Base-by-base conservation (phyloP, 2,888 invertebrate genomes). In the Troides oblongomaculatus region DNA sequence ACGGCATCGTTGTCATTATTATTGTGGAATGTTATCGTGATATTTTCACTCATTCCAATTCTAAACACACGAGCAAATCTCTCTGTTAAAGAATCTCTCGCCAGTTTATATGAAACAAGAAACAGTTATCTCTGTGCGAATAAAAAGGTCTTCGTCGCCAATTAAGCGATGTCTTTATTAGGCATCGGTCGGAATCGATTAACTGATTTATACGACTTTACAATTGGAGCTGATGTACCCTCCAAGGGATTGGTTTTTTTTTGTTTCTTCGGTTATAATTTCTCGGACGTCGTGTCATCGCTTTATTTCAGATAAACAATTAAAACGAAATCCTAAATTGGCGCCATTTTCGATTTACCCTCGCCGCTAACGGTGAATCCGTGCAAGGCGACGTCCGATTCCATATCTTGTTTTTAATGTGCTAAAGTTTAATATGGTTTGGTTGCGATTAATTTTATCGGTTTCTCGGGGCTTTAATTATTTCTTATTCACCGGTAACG, bases 401-500 rank as follows among this genome's bases (percentile, higher is more conserved):
- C 73, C 78, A 66, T 73, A 78, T 86, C 79, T 80, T 88, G 78
- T 79, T 69, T 0, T 43, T 39, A 72, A 58, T 21, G 17, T 36
- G 10, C 74, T 77, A 86, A 78, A 79, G 82, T 79, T 72, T 75
- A 79, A 73, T 78, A 74, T 82, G 62, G 68, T 68, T 74, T 74
- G 74, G 70, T 68, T 73, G 74, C 66, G 72, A 74, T 77, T 74
- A 74, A 71, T 75, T 78, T 83, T 82, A 89, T 81, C 82, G 82
- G 79, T 82, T 84, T 81, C 74, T 80, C 76, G 74, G 74, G 76
- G 78, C 46, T 85, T 89, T 90, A 91, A 92, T 92, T 90, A 90
- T 86, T 89, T 88, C 84, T 90, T 90, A 89, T 82, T 91, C 89
- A 90, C 82, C 78, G 82, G 84, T 89, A 90, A 89, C 89, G 87